A percentile compares a stretch with the other conserved stretches of the same genome.
phyloP scores from a whole-genome alignment of 2,113 vertebrate species.

The Nymphicus hollandicus region DNA sequence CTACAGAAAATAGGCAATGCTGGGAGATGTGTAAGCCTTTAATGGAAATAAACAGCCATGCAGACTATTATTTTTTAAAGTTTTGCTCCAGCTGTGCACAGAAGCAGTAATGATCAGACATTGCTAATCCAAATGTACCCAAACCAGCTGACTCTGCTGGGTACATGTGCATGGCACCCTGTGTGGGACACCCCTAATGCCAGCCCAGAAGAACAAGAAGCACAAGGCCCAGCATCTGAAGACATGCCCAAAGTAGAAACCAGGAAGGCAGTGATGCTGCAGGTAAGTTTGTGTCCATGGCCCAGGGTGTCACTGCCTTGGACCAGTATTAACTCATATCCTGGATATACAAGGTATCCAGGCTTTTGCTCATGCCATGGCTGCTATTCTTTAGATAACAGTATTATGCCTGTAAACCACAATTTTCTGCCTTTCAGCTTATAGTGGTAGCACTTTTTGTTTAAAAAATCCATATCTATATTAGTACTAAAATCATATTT shows the following conservation, averaged over 20 bases:
- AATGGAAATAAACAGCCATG: not conserved
- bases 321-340: not conserved
- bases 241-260: not conserved
- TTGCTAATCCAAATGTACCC: not conserved
- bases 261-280: not conserved
- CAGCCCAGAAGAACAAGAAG: not conserved
- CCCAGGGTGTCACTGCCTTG: not conserved
- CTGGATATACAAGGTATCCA: not conserved
- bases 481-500: not conserved
- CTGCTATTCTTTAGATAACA: not conserved
- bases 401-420: not conserved
- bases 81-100: not conserved
- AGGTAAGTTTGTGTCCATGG: not conserved
- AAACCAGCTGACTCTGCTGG: not conserved
- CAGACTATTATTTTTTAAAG: not conserved
- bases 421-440: not conserved
- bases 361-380: not conserved
- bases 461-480: not conserved
- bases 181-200: fast-evolving
- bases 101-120: not conserved
- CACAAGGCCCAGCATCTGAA: not conserved
- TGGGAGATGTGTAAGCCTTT: not conserved
- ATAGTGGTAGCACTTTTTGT: not conserved
- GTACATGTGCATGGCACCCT: fast-evolving
- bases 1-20: not conserved